Conservation (phyloP, 2,888 invertebrate species). For the Tachystola acroxantha region DNA sequence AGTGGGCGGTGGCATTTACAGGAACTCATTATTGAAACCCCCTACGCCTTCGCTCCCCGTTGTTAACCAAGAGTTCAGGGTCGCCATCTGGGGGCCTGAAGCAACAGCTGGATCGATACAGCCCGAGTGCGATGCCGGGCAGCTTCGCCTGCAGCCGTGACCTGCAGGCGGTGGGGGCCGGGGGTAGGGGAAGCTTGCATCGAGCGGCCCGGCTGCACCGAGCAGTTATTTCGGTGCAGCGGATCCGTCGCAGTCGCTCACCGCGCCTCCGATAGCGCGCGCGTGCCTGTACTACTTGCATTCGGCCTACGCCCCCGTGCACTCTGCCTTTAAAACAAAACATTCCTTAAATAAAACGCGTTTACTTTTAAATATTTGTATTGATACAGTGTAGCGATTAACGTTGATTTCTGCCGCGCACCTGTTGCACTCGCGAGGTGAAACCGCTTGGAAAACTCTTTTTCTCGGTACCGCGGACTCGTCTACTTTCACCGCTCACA, state of each 20-base stretch:
- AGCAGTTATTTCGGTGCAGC: conserved; percentile 77
- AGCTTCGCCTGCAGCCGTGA: conserved; percentile 63
- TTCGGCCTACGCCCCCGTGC: conserved; percentile 36
- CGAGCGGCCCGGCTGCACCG: conserved; percentile 69
- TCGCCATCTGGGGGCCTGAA: conserved; percentile 41
- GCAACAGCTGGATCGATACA: conserved; percentile 51
- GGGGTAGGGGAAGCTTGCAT: conserved; percentile 48
- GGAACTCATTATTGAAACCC: too few species aligned
- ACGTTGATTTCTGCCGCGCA: conserved; percentile 19
- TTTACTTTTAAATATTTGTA: background rate
- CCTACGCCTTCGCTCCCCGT: too few species aligned
- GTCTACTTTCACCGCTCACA: conserved; percentile 72
- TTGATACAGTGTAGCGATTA: background rate
- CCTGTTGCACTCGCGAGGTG: conserved; percentile 68
- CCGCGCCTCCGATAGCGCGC: conserved; percentile 62
- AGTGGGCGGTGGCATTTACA: too few species aligned
- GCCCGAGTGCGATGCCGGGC: conserved; percentile 36
- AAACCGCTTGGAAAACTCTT: conserved; percentile 72
- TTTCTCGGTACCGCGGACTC: conserved; percentile 68
- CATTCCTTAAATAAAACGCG: conserved; percentile 19
- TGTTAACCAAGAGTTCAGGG: conserved; percentile 48
- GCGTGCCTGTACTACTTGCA: conserved; percentile 41
- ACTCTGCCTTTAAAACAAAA: conserved; percentile 22
- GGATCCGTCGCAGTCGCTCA: conserved; percentile 55
- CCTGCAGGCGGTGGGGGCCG: conserved; percentile 31